Evolutionary conservation across 2,888 invertebrate species (phyloP).

Genomic region (Oscheius myriophilus): DNA sequence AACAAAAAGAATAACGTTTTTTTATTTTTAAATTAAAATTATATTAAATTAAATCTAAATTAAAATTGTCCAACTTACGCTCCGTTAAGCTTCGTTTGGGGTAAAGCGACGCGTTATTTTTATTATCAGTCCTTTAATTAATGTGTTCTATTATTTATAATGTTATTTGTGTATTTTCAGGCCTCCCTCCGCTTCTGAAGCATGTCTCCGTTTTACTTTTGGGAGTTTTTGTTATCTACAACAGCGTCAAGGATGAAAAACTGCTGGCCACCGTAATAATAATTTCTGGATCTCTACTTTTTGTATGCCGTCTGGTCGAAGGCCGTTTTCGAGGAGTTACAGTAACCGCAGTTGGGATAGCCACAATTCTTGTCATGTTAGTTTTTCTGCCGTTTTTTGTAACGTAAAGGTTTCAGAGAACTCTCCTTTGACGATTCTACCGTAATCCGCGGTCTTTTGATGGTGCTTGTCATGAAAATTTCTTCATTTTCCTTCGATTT

Average conservation of each 20-base stretch:
- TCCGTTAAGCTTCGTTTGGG: too few species aligned
- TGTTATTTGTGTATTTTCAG: constrained; percentile 7
- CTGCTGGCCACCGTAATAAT: constrained; percentile 21
- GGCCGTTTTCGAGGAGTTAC: constrained; percentile 7
- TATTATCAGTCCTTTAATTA: too few species aligned
- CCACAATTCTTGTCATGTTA: constrained; percentile 14
- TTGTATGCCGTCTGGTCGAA: constrained; percentile 2
- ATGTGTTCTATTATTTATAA: too few species aligned
- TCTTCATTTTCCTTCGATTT: constrained; percentile 31
- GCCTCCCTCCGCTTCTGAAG: constrained; percentile 4
- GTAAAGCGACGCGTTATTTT: too few species aligned
- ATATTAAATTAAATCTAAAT: too few species aligned
- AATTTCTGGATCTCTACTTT: not conserved
- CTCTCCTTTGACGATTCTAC: constrained; percentile 5
- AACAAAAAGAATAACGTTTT: too few species aligned
- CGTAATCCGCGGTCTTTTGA: constrained; percentile 12
- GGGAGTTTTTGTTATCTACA: constrained; percentile 12
- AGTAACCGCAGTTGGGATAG: constrained; percentile 19
- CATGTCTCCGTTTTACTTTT: not conserved
- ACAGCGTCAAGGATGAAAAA: constrained; percentile 4
- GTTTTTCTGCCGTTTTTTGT: not conserved
- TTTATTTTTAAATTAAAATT: too few species aligned
- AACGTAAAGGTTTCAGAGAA: not conserved
- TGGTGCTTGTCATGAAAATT: constrained; percentile 24
- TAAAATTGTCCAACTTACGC: too few species aligned